These are phyloP conservation scores for Drosophila bifasciata DNA, from an alignment of 1,140 invertebrate genomes.

Conservation along the genomic window DNA sequence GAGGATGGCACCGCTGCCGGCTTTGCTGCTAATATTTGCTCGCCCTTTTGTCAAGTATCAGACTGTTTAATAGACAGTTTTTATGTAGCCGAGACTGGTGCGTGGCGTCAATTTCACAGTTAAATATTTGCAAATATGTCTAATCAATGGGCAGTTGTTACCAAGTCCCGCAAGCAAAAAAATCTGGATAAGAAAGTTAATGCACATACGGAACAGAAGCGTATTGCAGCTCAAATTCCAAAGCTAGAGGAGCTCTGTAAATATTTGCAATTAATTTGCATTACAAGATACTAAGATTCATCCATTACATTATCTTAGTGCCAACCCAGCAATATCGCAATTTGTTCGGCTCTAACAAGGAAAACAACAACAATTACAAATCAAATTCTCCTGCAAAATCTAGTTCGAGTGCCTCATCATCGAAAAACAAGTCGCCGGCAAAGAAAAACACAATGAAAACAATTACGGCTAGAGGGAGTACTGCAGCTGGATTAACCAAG, in stretches of 20 bases:
- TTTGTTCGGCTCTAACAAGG: slow-evolving; percentile 66
- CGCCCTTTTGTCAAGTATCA: too few species aligned
- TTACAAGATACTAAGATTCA: slow-evolving; percentile 7
- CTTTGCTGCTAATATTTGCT: too few species aligned
- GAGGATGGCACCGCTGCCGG: too few species aligned
- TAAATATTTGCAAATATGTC: slow-evolving; percentile 29
- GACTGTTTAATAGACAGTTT: too few species aligned
- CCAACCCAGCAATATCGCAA: slow-evolving; percentile 66
- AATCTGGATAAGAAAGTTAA: slow-evolving; percentile 82
- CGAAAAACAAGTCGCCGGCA: slow-evolving; percentile 84
- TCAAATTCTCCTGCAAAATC: slow-evolving; percentile 83
- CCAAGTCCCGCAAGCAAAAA: slow-evolving; percentile 89
- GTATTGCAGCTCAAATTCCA: slow-evolving; percentile 86
- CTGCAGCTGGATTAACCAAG: neutral
- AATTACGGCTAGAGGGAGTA: neutral
- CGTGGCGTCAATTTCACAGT: too few species aligned
- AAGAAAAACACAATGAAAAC: slow-evolving; percentile 42
- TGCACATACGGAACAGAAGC: slow-evolving; percentile 85
- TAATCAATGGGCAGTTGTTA: slow-evolving; percentile 90
- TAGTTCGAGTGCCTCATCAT: slow-evolving; percentile 47
- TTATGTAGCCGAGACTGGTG: too few species aligned
- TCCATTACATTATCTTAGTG: slow-evolving; percentile 36
- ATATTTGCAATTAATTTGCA: slow-evolving; percentile 41
- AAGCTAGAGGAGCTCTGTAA: slow-evolving; percentile 88
- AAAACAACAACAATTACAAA: slow-evolving; percentile 76